phyloP scores from a whole-genome alignment of 2,113 vertebrate genomes.

The Tragulus kanchil region DNA sequence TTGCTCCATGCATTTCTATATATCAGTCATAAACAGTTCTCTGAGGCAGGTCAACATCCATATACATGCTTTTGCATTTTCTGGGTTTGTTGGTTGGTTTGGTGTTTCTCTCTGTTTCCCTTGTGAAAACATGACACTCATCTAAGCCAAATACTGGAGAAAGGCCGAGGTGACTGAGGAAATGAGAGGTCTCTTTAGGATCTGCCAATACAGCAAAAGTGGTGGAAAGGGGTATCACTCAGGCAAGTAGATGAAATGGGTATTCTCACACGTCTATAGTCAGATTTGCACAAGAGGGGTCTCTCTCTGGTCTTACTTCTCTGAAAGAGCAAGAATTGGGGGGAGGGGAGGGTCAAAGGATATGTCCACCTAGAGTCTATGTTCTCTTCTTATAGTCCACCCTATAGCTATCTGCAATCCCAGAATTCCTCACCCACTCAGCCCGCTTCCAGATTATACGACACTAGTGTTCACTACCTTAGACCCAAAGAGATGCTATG shows the following conservation, averaged over 20 bases:
- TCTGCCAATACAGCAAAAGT: not conserved
- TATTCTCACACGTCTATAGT: not conserved
- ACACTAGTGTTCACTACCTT: not conserved
- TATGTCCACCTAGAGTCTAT: not conserved
- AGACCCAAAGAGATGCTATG: not conserved
- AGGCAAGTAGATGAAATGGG: not conserved
- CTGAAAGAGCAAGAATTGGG: not conserved
- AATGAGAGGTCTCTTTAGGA: not conserved
- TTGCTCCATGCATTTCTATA: not conserved
- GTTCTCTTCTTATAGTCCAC: not conserved
- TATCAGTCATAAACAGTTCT: not conserved
- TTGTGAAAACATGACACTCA: not conserved
- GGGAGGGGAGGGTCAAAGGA: not conserved
- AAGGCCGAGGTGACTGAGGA: not conserved
- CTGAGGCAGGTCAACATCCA: not conserved
- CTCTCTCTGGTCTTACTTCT: not conserved
- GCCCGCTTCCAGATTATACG: not conserved
- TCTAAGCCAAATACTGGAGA: not conserved
- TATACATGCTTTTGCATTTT: not conserved
- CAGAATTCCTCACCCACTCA: not conserved
- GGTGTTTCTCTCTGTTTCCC: not conserved
- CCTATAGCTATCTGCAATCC: not conserved
- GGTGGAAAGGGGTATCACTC: not conserved
- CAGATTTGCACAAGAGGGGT: not conserved
- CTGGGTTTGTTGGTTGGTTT: not conserved